These are phyloP conservation scores for Tinea semifulvella DNA, from an alignment of 2,888 invertebrate species.

Conservation along the genomic window DNA sequence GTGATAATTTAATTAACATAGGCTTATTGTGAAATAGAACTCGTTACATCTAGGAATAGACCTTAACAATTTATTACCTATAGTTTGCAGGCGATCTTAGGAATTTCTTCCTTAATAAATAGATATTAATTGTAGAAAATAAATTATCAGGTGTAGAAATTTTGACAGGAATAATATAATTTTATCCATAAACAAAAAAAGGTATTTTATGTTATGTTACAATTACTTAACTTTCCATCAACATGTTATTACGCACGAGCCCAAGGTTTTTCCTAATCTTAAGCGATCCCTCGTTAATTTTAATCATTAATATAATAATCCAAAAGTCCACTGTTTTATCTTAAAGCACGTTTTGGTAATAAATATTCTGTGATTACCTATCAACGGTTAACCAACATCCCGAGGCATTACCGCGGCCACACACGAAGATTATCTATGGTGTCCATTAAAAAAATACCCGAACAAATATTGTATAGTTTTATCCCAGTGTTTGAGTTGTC, in stretches of 20 bases:
- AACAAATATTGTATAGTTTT: no score
- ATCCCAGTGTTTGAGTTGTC: no score
- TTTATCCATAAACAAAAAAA: no score
- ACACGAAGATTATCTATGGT: slow-evolving; percentile 27
- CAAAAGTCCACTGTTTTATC: slow-evolving; percentile 32
- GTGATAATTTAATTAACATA: slow-evolving; percentile 3
- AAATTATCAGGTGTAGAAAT: neutral
- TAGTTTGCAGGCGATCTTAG: no score
- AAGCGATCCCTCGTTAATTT: slow-evolving; percentile 25
- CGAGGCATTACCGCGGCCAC: slow-evolving; percentile 38
- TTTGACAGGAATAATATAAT: no score
- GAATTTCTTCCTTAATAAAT: no score
- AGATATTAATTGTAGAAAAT: neutral
- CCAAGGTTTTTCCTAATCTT: slow-evolving; percentile 24
- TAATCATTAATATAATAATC: slow-evolving; percentile 37
- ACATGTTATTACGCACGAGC: no score
- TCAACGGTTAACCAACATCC: slow-evolving; percentile 38
- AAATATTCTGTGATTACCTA: slow-evolving; percentile 35
- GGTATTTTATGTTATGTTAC: no score
- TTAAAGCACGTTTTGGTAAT: slow-evolving; percentile 32
- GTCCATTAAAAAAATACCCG: no score
- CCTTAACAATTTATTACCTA: no score
- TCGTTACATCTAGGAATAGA: no score
- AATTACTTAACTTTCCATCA: no score
- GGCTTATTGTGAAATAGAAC: neutral